Evolutionary conservation across 2,888 invertebrate species (phyloP).

Genomic region (Homarus gammarus): DNA sequence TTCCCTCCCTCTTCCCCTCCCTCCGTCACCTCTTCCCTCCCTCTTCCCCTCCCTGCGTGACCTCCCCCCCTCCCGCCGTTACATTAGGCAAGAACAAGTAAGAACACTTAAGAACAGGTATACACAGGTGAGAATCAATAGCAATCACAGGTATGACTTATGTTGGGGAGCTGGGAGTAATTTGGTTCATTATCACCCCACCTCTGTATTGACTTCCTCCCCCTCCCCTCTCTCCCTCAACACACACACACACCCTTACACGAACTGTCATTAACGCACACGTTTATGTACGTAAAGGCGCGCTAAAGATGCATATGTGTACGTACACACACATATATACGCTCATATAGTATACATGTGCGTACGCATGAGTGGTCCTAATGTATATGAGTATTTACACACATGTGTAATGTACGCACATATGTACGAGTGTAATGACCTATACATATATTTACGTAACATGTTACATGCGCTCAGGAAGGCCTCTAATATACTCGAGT

Average conservation of each 20-base stretch:
- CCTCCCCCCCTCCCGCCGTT: no score
- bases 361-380: no score
- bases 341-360: neutral
- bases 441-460: no score
- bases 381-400: no score
- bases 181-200: constrained; percentile 24
- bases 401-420: no score
- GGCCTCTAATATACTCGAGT: no score
- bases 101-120: constrained; percentile 28
- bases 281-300: neutral
- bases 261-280: neutral
- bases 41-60: neutral
- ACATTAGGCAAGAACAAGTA: constrained; percentile 23
- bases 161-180: neutral
- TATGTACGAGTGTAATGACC: no score
- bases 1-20: neutral
- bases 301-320: neutral
- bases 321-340: constrained; percentile 30
- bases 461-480: no score
- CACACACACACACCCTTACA: neutral
- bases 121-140: constrained; percentile 35
- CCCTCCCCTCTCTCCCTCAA: no score
- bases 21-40: neutral
- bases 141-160: constrained; percentile 42
- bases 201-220: neutral